Percentiles rank a stretch among this genome's conserved stretches.
Conservation (phyloP, 2,888 invertebrate species). For the Bellardia pandia region DNA sequence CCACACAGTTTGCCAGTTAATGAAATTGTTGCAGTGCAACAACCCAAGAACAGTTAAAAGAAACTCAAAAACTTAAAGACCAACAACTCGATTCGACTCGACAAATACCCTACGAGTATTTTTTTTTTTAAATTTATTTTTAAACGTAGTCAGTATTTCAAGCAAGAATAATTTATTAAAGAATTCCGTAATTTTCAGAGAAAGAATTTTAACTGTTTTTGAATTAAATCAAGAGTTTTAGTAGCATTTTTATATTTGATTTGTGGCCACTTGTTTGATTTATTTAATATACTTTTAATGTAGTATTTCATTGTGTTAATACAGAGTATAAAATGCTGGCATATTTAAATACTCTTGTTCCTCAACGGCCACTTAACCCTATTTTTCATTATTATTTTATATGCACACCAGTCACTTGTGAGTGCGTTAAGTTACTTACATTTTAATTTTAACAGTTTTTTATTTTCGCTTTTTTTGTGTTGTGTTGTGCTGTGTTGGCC, state of each 20-base stretch:
- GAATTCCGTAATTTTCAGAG: too few relatives aligned
- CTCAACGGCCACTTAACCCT: conserved; percentile 61
- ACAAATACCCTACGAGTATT: background rate
- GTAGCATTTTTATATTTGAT: background rate
- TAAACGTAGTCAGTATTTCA: too few relatives aligned
- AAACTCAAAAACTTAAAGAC: background rate
- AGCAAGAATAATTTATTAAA: too few relatives aligned
- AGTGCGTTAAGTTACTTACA: conserved; percentile 54
- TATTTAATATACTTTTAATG: conserved; percentile 1
- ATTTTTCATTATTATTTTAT: conserved; percentile 50
- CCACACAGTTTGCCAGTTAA: conserved; percentile 40
- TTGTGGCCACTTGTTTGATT: conserved; percentile 41
- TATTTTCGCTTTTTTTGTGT: conserved; percentile 2
- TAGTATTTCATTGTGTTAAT: background rate
- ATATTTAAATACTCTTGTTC: conserved; percentile 38
- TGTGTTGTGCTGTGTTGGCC: conserved; percentile 20
- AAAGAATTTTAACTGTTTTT: too few relatives aligned
- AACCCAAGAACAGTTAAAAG: conserved; percentile 30
- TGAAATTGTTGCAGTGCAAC: conserved; percentile 39
- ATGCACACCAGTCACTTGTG: conserved; percentile 5
- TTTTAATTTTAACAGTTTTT: conserved; percentile 34
- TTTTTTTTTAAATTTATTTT: too few relatives aligned
- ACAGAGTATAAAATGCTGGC: conserved; percentile 19
- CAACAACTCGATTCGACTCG: background rate
- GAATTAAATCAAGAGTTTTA: background rate